Evolutionary conservation across 2,888 invertebrate genomes (phyloP).

Genomic region (Lepidocyrtinus sp.): DNA sequence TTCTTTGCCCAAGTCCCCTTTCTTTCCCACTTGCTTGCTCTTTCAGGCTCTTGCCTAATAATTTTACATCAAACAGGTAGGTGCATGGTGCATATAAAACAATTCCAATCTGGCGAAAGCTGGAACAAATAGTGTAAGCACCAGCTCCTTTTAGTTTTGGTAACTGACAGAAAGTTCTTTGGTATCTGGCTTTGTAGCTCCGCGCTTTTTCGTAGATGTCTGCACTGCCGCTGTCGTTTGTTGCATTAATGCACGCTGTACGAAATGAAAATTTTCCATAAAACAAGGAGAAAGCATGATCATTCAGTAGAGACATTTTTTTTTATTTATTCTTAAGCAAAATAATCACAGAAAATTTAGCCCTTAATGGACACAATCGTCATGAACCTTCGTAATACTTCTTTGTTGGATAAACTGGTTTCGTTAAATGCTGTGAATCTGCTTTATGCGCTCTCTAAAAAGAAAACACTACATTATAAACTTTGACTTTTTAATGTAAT

Average conservation of each 20-base stretch:
- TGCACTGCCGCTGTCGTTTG: too few relatives aligned
- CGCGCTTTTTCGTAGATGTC: not conserved
- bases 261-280: too few relatives aligned
- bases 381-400: not conserved
- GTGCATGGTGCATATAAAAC: not conserved
- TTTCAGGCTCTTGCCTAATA: not conserved
- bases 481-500: not conserved
- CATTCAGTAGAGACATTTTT: too few relatives aligned
- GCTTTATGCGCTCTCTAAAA: not conserved
- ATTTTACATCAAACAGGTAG: not conserved
- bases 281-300: too few relatives aligned
- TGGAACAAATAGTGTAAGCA: not conserved
- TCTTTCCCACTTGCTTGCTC: not conserved
- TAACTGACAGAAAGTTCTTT: not conserved
- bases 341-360: not conserved
- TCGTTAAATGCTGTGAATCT: not conserved
- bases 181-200: not conserved
- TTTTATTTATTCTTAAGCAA: not conserved
- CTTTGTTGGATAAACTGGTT: not conserved
- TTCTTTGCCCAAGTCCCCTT: not conserved
- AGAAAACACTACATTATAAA: not conserved
- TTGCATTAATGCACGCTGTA: too few relatives aligned
- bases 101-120: not conserved
- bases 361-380: not conserved
- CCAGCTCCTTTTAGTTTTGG: not conserved